Percentiles rank a stretch among this genome's conserved stretches.
These are phyloP conservation scores for Rhabdomys dilectus DNA, from an alignment of 2,113 vertebrate species.

Conservation along the genomic window DNA sequence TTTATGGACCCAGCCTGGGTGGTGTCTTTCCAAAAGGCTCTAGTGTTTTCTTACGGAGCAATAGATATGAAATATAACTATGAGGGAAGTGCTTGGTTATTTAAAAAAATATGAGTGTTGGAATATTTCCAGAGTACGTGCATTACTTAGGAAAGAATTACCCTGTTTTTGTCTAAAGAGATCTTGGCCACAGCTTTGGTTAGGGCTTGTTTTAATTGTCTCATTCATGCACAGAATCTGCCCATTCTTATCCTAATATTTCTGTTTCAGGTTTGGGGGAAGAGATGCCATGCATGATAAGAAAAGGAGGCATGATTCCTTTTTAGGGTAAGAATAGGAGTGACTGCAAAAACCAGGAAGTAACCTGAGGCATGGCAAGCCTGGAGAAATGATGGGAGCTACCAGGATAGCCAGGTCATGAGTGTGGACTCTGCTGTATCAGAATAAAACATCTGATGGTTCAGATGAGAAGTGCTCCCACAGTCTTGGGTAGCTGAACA, in stretches of 20 bases:
- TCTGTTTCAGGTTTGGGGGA: background rate
- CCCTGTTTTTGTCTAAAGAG: background rate
- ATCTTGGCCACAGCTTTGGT: background rate
- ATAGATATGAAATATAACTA: background rate
- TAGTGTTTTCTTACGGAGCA: background rate
- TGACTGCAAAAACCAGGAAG: background rate
- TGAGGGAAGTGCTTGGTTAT: slow-evolving; percentile 7
- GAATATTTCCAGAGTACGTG: background rate
- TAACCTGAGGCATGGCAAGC: too few relatives aligned
- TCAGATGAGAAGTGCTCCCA: background rate
- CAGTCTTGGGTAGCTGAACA: background rate
- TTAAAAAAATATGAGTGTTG: background rate
- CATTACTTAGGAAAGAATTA: background rate
- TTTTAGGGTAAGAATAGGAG: background rate
- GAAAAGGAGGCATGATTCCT: background rate
- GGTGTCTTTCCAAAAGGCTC: background rate
- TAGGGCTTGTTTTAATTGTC: background rate
- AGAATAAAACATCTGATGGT: background rate
- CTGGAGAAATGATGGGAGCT: background rate
- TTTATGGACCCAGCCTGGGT: background rate
- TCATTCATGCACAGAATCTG: background rate
- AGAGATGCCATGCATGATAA: background rate
- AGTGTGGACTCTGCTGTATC: background rate
- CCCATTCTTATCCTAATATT: background rate
- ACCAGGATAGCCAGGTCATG: too few relatives aligned